These are phyloP conservation scores for Dicentrarchus labrax DNA, from an alignment of 2,113 vertebrate genomes.

Conservation along the genomic window DNA sequence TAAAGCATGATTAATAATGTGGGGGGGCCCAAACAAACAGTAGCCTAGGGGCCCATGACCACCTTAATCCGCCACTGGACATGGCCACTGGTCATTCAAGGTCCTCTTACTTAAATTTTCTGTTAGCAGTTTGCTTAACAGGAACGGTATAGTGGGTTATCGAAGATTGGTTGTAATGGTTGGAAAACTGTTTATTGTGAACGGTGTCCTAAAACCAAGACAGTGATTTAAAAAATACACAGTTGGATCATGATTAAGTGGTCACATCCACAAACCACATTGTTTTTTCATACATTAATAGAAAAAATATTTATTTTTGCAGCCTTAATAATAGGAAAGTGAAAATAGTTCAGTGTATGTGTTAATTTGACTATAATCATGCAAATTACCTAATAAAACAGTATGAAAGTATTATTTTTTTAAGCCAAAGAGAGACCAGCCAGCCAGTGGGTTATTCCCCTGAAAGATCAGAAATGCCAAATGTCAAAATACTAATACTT, in stretches of 20 bases:
- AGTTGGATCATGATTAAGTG: not conserved
- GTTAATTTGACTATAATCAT: not conserved
- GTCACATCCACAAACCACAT: not conserved
- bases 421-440: not conserved
- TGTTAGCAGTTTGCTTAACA: not conserved
- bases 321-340: not conserved
- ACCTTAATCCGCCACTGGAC: too few species aligned
- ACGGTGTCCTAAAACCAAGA: not conserved
- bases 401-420: not conserved
- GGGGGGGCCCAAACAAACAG: too few species aligned
- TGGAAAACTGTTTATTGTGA: too few species aligned
- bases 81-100: too few species aligned
- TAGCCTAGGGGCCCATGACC: too few species aligned
- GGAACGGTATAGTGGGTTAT: not conserved
- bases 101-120: too few species aligned
- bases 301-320: too few species aligned
- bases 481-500: conserved; percentile 23
- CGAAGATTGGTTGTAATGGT: too few species aligned
- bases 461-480: conserved; percentile 11
- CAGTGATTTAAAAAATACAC: not conserved
- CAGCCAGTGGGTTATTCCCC: not conserved
- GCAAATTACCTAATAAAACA: not conserved
- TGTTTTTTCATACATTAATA: not conserved
- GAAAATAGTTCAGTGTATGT: not conserved
- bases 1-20: too few species aligned